Evolutionary conservation across 2,888 invertebrate species (phyloP).

Genomic region (Callyntrura sp.): DNA sequence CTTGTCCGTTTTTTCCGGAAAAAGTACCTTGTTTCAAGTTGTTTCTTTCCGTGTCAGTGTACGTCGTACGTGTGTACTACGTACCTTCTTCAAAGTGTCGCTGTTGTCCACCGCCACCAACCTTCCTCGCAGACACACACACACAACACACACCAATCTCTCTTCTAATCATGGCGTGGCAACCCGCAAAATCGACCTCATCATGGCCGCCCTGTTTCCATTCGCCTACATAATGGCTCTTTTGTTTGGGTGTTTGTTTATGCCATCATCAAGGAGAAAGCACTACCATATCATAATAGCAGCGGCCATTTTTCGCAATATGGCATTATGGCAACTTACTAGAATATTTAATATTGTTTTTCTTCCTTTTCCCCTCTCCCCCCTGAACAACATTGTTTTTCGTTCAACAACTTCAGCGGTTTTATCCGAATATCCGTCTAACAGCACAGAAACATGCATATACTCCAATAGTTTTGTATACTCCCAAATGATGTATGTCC

Average conservation of each 20-base stretch:
- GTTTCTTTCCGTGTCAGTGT: no score
- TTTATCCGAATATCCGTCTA: neutral
- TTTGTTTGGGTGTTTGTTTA: slow-evolving; percentile 10
- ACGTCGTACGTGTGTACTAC: no score
- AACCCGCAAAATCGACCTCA: neutral
- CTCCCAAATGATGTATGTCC: no score
- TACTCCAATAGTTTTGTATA: no score
- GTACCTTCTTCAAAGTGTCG: no score
- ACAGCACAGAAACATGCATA: no score
- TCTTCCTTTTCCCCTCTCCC: neutral
- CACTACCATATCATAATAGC: neutral
- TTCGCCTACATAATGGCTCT: neutral
- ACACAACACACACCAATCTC: no score
- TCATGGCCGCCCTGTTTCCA: neutral
- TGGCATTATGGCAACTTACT: slow-evolving; percentile 8
- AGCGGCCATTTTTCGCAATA: neutral
- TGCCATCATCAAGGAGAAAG: slow-evolving; percentile 42
- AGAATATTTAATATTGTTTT: slow-evolving; percentile 58
- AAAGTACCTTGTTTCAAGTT: no score
- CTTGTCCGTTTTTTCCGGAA: no score
- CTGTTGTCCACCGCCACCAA: no score
- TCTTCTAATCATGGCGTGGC: neutral
- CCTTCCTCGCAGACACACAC: no score
- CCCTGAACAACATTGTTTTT: neutral
- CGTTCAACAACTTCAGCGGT: neutral